These are phyloP conservation scores for Panagrolaimus sp. DNA, from an alignment of 1,140 invertebrate genomes.

Conservation along the genomic window DNA sequence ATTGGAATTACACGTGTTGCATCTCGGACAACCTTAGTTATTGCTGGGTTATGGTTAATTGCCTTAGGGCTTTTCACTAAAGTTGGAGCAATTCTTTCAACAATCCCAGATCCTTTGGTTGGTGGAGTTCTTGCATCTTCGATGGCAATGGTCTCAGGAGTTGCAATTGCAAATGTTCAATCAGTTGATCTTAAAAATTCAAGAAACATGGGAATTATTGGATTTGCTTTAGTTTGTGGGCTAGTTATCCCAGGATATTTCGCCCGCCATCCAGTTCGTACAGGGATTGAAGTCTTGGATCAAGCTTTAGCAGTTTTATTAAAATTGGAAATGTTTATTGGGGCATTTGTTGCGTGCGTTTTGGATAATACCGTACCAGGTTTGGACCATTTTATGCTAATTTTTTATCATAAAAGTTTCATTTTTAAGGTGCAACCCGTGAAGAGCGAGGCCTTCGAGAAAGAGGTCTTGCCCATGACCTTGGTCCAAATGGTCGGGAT, in stretches of 20 bases:
- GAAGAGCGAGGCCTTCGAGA: slow-evolving; percentile 52
- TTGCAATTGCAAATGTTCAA: slow-evolving; percentile 54
- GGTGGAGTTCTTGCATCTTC: slow-evolving; percentile 56
- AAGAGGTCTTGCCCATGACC: slow-evolving; percentile 41
- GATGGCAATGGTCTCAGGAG: slow-evolving; percentile 62
- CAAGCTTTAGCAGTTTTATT: slow-evolving; percentile 28
- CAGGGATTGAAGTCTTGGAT: slow-evolving; percentile 32
- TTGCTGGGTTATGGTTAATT: slow-evolving; percentile 54
- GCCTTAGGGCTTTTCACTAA: slow-evolving; percentile 43
- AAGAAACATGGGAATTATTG: slow-evolving; percentile 61
- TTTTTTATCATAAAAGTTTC: neutral
- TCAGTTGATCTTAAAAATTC: slow-evolving; percentile 60
- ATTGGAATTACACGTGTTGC: slow-evolving; percentile 54
- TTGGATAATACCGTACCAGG: slow-evolving; percentile 61
- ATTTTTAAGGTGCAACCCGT: slow-evolving; percentile 48
- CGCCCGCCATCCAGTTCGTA: slow-evolving; percentile 27
- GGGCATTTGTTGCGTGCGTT: slow-evolving; percentile 59
- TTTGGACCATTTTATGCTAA: neutral
- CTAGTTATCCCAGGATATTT: slow-evolving; percentile 60
- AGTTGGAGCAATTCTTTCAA: slow-evolving; percentile 56
- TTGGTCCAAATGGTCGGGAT: slow-evolving; percentile 38
- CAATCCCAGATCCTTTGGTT: slow-evolving; percentile 58
- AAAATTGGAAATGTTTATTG: slow-evolving; percentile 56
- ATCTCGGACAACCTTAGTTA: slow-evolving; percentile 47
- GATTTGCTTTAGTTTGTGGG: slow-evolving; percentile 61